Evolutionary conservation across 2,113 vertebrate genomes (phyloP), one percentile per base, ranked within the genome.

Genomic region (Haemorhous mexicanus): DNA sequence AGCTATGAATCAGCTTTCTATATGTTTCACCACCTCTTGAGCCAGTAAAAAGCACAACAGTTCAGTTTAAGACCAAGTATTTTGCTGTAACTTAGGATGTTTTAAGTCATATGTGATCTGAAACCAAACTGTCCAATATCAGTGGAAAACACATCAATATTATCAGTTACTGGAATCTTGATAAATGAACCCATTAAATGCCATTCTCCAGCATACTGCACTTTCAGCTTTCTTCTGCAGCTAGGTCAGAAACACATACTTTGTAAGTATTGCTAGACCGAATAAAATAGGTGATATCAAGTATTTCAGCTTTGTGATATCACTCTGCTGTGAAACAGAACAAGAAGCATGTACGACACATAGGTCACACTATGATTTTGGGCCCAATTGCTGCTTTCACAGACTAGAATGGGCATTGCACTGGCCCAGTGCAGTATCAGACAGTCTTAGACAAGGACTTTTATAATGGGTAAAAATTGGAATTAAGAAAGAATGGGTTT

Each of bases 81-180:
- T 89, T 78, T 79, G 11, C 52, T 79, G 23, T 69, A 82, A 66
- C 49, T 91, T 79, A 82, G 58, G 20, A 50, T 0, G 1, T 32
- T 73, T 89, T 83, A 82, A 91, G 70, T 66, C 74, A 80, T 50
- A 91, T 72, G 26, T 84, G 77, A 87, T 84, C 58, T 82, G 69
- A 92, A 76, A 74, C 23, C n/a, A 64, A 72, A 82, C 72, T 66
- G 66, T 85, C 81, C 74, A 73, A 8, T 73, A 79, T 53, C 59
- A 78, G 44, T 56, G 66, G 66, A 82, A 94, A 95, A 21, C 16
- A 62, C 53, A 79, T 87, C 87, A 37, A 73, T 79, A 94, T 64
- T 84, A 95, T 76, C 91, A 87, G 77, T 69, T 89, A 82, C 81
- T 73, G 62, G 58, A 69, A 76, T 91, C 74, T 73, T 89, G 91